These are phyloP conservation scores for Synergus umbraculus DNA, from an alignment of 2,888 invertebrate species.

Conservation along the genomic window DNA sequence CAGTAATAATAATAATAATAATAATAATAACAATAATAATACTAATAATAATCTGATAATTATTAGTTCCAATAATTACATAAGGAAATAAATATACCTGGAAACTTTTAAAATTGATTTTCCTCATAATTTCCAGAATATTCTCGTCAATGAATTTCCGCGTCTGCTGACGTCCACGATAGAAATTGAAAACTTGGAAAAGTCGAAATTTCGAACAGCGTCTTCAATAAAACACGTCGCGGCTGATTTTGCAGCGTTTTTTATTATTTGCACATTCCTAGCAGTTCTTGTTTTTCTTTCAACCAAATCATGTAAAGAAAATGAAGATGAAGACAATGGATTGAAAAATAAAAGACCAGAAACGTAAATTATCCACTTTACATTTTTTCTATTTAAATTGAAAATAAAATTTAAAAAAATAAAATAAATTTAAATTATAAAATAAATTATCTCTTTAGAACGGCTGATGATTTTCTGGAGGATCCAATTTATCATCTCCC, in stretches of 20 bases:
- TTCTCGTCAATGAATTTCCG: conserved; percentile 9
- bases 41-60: too few species aligned
- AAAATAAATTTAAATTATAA: background rate
- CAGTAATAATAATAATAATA: too few species aligned
- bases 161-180: background rate
- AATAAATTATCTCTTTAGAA: background rate
- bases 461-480: background rate
- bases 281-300: conserved; percentile 42
- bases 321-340: conserved; percentile 15
- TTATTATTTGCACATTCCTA: conserved; percentile 41
- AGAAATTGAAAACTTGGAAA: background rate
- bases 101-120: background rate
- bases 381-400: background rate
- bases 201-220: conserved; percentile 5
- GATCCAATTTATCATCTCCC: conserved; percentile 28
- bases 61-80: too few species aligned
- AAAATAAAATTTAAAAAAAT: too few species aligned
- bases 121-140: background rate
- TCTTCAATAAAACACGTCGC: background rate
- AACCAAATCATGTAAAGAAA: conserved; percentile 18
- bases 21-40: too few species aligned
- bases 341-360: background rate
- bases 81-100: background rate
- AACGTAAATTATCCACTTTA: background rate
- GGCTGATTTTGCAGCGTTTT: conserved; percentile 45